Evolutionary conservation across 1,140 invertebrate genomes (phyloP), one percentile per base, ranked within the genome.

Genomic region (Trinorchestia longiramus): DNA sequence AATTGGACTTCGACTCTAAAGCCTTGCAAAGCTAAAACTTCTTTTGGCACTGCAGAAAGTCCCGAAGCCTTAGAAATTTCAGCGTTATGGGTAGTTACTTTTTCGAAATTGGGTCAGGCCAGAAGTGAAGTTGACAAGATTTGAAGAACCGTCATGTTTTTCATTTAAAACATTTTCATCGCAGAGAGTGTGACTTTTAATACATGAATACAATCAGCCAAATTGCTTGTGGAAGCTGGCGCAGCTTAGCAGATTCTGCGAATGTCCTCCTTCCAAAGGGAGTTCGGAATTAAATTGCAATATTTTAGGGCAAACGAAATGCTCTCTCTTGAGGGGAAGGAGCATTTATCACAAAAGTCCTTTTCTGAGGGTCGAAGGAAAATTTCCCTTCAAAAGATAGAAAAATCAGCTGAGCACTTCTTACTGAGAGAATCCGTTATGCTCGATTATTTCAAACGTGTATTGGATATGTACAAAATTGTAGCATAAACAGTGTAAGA

Each of bases 91-190:
- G 88, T 41, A 91, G 19, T 91, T 91, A 91, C 88, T 43, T 91
- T 42, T 43, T 42, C 41, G 43, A 91, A 41, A 91, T 91, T 91
- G 88, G 88, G 88, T 41, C 88, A 6, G 11, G 88, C 88, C 6
- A 41, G 88, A 91, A 91, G 88, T 42, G 43, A 91, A 91, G 41
- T 43, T 91, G 41, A 44, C 88, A 44, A 42, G 62, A 17, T 94
- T 94, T 47, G 92, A 44, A 47, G 43, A 43, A 43, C 92, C 43
- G 92, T 94, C 92, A 94, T 47, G 43, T 45, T 94, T 94, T 94
- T 94, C 92, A 94, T 94, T 47, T 47, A 17, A 45, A 91, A 43
- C 36, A 94, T 94, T 94, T 94, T 94, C 92, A 94, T 94, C 92
- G 8, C 43, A 6, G 6, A 47, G 40, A 94, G 43, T 36, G 28